Evolutionary conservation across 64 coral and sea anemone species (phyloP).

Genomic region (Dendronephthya gigantea): DNA sequence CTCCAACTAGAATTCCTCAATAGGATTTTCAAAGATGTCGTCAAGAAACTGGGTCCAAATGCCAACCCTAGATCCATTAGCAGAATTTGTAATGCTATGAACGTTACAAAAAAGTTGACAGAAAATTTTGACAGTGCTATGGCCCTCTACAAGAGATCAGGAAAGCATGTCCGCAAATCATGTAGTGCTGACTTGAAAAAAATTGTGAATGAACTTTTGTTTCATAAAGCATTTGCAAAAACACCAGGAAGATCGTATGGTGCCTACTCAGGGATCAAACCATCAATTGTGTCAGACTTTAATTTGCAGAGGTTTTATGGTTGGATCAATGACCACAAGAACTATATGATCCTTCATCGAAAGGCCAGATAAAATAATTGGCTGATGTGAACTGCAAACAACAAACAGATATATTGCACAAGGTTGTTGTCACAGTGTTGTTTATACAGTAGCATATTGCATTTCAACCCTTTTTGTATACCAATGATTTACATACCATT

Average conservation of each 20-base stretch:
- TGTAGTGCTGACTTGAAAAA: background rate
- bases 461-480: too few relatives aligned
- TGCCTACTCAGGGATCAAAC: background rate
- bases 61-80: background rate
- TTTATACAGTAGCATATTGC: too few relatives aligned
- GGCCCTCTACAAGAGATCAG: background rate
- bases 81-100: background rate
- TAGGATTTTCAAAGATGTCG: background rate
- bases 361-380: too few relatives aligned
- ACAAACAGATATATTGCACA: too few relatives aligned
- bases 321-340: background rate
- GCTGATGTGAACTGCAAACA: too few relatives aligned
- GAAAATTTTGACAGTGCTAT: background rate
- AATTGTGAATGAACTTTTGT: background rate
- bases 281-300: background rate
- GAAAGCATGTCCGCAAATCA: background rate
- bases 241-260: background rate
- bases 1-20: background rate
- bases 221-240: background rate
- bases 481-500: too few relatives aligned
- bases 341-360: background rate
- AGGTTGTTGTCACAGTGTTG: too few relatives aligned
- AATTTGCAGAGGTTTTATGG: background rate
- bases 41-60: background rate
- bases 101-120: background rate